These are phyloP conservation scores for Zoroaster sp. DNA, from an alignment of 53 echinoderm and acorn worm species.

Conservation along the genomic window DNA sequence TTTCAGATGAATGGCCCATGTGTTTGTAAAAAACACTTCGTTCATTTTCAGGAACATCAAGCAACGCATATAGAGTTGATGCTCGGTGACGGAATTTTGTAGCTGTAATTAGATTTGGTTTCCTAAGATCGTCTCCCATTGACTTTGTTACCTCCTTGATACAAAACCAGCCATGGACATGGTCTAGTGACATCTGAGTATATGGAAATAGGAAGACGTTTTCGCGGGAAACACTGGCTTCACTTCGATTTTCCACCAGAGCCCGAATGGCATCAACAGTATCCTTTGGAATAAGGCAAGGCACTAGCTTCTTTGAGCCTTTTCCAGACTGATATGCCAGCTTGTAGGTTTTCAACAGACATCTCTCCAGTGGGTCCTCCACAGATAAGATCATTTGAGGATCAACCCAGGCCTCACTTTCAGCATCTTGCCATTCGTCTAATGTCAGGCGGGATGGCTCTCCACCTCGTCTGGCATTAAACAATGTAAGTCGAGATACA, in stretches of 20 bases:
- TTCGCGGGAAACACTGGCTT: background rate
- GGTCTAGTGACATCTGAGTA: background rate
- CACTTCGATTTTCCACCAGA: background rate
- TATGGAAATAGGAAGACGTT: background rate
- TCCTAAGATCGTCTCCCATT: background rate
- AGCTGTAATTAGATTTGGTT: background rate
- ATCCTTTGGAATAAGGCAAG: background rate
- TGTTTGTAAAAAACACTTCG: background rate
- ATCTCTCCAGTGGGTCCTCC: background rate
- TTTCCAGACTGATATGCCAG: conserved; percentile 2
- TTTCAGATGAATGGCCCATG: conserved; percentile 3
- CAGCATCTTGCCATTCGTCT: conserved; percentile 10
- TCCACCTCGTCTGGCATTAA: conserved; percentile 3
- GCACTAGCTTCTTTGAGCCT: background rate
- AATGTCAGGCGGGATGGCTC: conserved; percentile 2
- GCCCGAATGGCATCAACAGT: background rate
- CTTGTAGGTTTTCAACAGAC: background rate
- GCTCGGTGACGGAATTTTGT: conserved; percentile 4
- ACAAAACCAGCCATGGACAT: background rate
- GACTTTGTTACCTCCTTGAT: background rate
- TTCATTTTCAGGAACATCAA: background rate
- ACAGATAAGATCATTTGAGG: background rate
- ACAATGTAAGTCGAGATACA: background rate
- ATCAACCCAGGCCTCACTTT: conserved; percentile 1
- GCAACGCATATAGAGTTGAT: conserved; percentile 11